These are phyloP conservation scores for Hyalella azteca DNA, from an alignment of 2,888 invertebrate genomes.

Conservation along the genomic window DNA sequence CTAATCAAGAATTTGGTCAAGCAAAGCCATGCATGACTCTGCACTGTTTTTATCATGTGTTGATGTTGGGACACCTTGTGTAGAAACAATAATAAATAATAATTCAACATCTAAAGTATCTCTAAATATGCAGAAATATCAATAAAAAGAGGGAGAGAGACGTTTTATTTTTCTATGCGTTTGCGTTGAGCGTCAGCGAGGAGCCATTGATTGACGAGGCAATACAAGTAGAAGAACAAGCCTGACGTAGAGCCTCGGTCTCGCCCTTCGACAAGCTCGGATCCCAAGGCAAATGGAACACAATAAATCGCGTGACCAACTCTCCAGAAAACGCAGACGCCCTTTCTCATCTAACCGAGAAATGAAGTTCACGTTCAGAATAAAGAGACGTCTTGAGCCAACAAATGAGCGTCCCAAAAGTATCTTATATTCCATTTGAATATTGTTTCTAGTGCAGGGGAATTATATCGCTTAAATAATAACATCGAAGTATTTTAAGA, in stretches of 20 bases:
- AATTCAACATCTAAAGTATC: neutral
- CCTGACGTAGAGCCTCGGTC: constrained; percentile 20
- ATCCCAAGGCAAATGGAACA: constrained; percentile 38
- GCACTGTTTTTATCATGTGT: no score
- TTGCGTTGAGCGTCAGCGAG: neutral
- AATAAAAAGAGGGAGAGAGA: no score
- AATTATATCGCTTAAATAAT: no score
- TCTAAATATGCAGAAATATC: neutral
- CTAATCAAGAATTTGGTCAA: no score
- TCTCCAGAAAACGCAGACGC: constrained; percentile 38
- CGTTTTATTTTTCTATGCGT: neutral
- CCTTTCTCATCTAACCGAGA: constrained; percentile 38
- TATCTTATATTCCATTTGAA: constrained; percentile 7
- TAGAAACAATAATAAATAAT: no score
- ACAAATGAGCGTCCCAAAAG: constrained; percentile 23
- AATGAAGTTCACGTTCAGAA: constrained; percentile 39
- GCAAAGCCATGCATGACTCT: no score
- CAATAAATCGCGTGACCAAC: constrained; percentile 40
- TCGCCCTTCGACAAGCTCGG: constrained; percentile 37
- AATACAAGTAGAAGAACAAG: constrained; percentile 30
- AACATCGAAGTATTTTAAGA: no score
- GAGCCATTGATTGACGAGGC: constrained; percentile 29
- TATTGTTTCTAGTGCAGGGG: neutral
- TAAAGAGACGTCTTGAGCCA: constrained; percentile 28
- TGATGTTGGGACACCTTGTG: no score